Evolutionary conservation across 1,140 invertebrate genomes (phyloP).

Genomic region (Temnothorax curvispinosus): DNA sequence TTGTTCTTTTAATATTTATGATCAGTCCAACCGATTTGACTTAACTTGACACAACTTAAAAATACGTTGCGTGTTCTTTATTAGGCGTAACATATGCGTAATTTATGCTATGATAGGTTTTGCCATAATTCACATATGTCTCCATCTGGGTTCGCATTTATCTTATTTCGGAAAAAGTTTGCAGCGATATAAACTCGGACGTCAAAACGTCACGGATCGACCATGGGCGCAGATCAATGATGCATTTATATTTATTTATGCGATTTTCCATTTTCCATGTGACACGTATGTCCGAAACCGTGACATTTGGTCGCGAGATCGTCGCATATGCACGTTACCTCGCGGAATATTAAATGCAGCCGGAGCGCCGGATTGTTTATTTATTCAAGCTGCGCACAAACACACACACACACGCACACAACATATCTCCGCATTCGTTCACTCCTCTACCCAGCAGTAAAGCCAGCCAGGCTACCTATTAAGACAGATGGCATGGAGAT

Average conservation of each 20-base stretch:
- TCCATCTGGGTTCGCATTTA: not conserved
- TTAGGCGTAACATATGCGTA: not conserved
- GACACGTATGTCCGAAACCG: conserved; percentile 58
- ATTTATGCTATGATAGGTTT: not conserved
- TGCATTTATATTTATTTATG: conserved; percentile 60
- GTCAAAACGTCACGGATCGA: conserved; percentile 14
- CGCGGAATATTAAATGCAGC: conserved; percentile 54
- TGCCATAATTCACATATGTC: not conserved
- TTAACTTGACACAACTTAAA: not conserved
- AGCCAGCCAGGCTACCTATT: conserved; percentile 35
- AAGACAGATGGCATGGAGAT: conserved; percentile 53
- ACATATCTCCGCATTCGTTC: not conserved
- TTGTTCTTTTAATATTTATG: not conserved
- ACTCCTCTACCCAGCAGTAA: not conserved
- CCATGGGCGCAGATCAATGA: conserved; percentile 40
- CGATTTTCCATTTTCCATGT: conserved; percentile 59
- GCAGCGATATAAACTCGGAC: conserved; percentile 41
- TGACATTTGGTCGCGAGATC: conserved; percentile 57
- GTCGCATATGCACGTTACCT: conserved; percentile 48
- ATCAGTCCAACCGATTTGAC: not conserved
- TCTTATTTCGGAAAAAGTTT: conserved; percentile 18
- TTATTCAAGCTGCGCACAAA: conserved; percentile 57
- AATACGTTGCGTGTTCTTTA: not conserved
- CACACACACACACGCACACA: not conserved
- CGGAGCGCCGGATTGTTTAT: conserved; percentile 54